Conservation (phyloP, 2,888 invertebrate species). For the Drosophila limbata region DNA sequence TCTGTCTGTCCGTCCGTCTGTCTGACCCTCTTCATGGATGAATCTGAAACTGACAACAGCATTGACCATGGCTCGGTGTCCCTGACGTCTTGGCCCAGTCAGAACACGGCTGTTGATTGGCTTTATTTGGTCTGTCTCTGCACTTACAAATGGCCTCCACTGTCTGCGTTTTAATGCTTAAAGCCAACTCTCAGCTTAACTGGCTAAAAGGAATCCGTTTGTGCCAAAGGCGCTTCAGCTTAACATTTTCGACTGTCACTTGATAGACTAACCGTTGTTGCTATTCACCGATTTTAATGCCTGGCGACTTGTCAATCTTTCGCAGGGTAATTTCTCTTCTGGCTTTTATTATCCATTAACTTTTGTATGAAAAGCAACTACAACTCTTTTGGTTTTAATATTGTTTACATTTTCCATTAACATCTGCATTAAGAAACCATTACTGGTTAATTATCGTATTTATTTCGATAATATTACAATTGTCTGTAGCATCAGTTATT, state of each 20-base stretch:
- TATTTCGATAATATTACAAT: no score
- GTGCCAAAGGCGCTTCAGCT: conserved; percentile 41
- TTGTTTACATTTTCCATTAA: neutral
- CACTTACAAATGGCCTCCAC: conserved; percentile 29
- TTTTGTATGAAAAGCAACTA: neutral
- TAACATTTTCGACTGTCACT: conserved; percentile 47
- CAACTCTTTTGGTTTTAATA: neutral
- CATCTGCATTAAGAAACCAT: no score
- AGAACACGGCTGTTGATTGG: conserved; percentile 34
- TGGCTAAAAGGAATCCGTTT: conserved; percentile 34
- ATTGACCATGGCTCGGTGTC: conserved; percentile 18
- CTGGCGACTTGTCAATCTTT: conserved; percentile 12
- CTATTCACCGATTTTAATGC: neutral
- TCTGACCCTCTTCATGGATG: conserved; percentile 32
- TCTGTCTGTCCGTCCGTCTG: neutral
- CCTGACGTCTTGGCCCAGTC: conserved; percentile 27
- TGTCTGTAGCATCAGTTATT: no score
- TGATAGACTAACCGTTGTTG: conserved; percentile 16
- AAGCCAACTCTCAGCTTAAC: conserved; percentile 17
- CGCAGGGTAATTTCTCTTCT: neutral
- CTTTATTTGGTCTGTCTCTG: conserved; percentile 36
- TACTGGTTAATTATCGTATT: no score
- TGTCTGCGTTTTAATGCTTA: conserved; percentile 1
- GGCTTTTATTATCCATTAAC: conserved; percentile 9
- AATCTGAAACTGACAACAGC: conserved; percentile 28